A percentile compares a stretch with the other conserved stretches of the same genome.
Evolutionary conservation across 2,888 invertebrate genomes (phyloP).

Genomic region (Ochlodes sylvanus): DNA sequence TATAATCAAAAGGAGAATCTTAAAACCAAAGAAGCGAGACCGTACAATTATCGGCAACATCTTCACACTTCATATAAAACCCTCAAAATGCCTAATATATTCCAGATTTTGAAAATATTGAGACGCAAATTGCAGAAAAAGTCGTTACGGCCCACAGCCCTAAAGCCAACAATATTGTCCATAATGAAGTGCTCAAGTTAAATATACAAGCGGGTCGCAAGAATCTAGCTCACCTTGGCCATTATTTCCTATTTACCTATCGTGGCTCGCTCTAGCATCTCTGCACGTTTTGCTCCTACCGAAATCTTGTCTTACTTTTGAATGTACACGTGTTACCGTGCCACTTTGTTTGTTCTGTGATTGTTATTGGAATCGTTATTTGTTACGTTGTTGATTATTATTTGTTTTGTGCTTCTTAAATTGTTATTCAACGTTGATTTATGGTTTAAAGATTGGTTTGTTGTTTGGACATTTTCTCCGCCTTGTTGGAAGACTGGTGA

Average conservation of each 20-base stretch:
- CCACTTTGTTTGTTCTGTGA: slow-evolving; percentile 1
- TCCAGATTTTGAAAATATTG: neutral
- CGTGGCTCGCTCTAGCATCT: slow-evolving; percentile 48
- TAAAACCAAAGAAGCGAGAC: too few species aligned
- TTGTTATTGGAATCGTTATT: neutral
- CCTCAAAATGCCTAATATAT: neutral
- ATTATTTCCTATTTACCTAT: slow-evolving; percentile 76
- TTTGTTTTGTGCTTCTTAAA: too few species aligned
- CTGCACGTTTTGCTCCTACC: slow-evolving; percentile 39
- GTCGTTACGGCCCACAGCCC: slow-evolving; percentile 16
- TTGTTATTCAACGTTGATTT: too few species aligned
- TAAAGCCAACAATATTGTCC: slow-evolving; percentile 39
- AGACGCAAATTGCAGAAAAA: neutral
- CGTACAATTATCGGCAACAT: too few species aligned
- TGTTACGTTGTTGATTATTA: neutral
- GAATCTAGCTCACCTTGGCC: slow-evolving; percentile 79
- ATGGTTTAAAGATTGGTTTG: too few species aligned
- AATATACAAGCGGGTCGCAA: slow-evolving; percentile 60
- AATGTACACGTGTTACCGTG: slow-evolving; percentile 8
- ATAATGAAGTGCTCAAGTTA: slow-evolving; percentile 61
- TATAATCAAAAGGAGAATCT: too few species aligned
- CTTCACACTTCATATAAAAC: too few species aligned
- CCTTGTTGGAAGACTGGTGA: too few species aligned
- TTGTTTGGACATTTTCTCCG: too few species aligned
- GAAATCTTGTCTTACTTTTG: slow-evolving; percentile 26